Conservation (phyloP, 2,113 vertebrate genomes). For the Tiliqua scincoides region DNA sequence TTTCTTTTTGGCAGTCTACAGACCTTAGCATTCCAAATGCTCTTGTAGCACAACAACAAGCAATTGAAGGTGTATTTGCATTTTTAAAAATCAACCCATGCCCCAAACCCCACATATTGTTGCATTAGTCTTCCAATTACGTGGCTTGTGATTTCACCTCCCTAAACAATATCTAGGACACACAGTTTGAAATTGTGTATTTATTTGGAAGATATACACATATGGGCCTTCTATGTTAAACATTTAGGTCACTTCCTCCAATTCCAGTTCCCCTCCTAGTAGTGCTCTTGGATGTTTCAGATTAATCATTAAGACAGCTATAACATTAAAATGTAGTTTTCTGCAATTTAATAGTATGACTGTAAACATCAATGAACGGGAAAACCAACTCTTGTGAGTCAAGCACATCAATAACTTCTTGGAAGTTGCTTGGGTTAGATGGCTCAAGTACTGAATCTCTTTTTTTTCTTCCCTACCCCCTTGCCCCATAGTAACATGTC, state of each 20-base stretch:
- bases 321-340: not conserved
- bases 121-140: not conserved
- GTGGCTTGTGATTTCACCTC: not conserved
- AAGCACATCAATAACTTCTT: slow-evolving; percentile 36
- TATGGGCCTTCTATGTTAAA: not conserved
- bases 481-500: slow-evolving; percentile 3
- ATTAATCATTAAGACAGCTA: rapidly evolving
- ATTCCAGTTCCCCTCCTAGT: not conserved
- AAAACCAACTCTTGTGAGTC: slow-evolving; percentile 20
- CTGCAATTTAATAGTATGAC: slow-evolving; percentile 8
- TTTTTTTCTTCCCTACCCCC: not conserved
- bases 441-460: slow-evolving; percentile 2
- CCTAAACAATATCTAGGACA: not conserved
- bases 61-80: not conserved
- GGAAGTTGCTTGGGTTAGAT: slow-evolving; percentile 31
- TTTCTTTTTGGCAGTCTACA: not conserved
- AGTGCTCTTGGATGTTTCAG: not conserved
- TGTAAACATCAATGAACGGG: slow-evolving; percentile 55
- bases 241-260: not conserved
- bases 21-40: not conserved
- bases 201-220: not conserved
- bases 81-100: not conserved
- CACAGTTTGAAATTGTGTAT: not conserved
- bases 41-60: not conserved
- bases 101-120: not conserved